Evolutionary conservation across 2,113 vertebrate species (phyloP).

Genomic region (Indicator indicator): DNA sequence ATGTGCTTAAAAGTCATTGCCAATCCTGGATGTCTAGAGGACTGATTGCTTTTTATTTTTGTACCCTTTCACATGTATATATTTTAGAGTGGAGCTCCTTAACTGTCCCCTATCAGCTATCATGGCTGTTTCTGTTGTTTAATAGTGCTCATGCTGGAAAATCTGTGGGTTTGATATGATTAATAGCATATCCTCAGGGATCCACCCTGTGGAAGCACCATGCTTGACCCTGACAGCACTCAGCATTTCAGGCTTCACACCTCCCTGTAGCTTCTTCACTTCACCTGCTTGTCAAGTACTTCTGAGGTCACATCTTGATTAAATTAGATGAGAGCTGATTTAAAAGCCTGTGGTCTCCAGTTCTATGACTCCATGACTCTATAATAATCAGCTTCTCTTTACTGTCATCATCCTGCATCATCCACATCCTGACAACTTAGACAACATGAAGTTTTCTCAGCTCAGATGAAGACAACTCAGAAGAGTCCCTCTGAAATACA

Average conservation of each 20-base stretch:
- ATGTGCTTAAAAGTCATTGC: not conserved
- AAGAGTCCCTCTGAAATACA: not conserved
- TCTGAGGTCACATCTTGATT: not conserved
- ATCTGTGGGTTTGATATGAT: not conserved
- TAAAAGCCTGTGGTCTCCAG: not conserved
- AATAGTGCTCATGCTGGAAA: not conserved
- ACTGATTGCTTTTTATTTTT: not conserved
- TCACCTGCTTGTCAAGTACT: not conserved
- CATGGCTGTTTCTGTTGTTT: not conserved
- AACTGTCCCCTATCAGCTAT: not conserved
- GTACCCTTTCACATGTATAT: not conserved
- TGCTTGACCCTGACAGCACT: not conserved
- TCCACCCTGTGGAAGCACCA: not conserved
- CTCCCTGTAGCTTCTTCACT: not conserved
- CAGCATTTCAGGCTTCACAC: not conserved
- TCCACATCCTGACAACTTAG: not conserved
- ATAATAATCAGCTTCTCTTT: no score
- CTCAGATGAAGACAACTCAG: not conserved
- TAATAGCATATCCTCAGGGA: not conserved
- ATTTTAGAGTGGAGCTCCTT: not conserved
- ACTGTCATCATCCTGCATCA: no score
- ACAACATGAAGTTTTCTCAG: not conserved
- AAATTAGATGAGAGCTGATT: not conserved
- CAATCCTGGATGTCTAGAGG: not conserved
- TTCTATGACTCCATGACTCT: no score